These are phyloP conservation scores for Nothoprocta perdicaria DNA, from an alignment of 2,113 vertebrate species.

Conservation along the genomic window DNA sequence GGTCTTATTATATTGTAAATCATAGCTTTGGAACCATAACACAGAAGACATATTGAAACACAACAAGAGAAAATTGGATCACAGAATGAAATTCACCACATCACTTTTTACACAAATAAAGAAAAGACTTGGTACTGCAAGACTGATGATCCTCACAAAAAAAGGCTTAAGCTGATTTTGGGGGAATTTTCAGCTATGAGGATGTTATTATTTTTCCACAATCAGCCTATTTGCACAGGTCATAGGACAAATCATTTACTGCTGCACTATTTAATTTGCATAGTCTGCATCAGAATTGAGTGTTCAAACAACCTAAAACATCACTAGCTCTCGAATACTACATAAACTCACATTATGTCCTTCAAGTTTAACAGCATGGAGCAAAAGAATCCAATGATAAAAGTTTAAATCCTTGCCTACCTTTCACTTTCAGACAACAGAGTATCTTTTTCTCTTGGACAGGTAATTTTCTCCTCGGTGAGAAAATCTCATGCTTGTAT, in stretches of 20 bases:
- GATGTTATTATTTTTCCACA: not conserved
- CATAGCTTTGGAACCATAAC: not conserved
- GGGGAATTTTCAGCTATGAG: not conserved
- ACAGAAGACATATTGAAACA: not conserved
- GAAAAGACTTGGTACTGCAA: not conserved
- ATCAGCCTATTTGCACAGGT: accelerated
- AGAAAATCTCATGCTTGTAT: conserved; percentile 9
- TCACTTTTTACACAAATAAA: not conserved
- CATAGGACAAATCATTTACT: not conserved
- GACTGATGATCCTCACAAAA: accelerated
- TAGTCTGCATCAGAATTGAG: not conserved
- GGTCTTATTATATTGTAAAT: not conserved
- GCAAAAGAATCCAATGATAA: not conserved
- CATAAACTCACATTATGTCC: not conserved
- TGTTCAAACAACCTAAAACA: not conserved
- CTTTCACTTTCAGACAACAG: not conserved
- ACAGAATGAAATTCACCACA: not conserved
- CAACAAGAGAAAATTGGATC: not conserved
- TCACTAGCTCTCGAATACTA: not conserved
- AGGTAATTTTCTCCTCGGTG: conserved; percentile 23
- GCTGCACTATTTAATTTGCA: not conserved
- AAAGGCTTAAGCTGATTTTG: accelerated
- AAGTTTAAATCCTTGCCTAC: not conserved
- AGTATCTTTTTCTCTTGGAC: not conserved
- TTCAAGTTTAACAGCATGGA: not conserved